Evolutionary conservation across 1,140 invertebrate genomes (phyloP).

Genomic region (Oedothorax gibbosus): DNA sequence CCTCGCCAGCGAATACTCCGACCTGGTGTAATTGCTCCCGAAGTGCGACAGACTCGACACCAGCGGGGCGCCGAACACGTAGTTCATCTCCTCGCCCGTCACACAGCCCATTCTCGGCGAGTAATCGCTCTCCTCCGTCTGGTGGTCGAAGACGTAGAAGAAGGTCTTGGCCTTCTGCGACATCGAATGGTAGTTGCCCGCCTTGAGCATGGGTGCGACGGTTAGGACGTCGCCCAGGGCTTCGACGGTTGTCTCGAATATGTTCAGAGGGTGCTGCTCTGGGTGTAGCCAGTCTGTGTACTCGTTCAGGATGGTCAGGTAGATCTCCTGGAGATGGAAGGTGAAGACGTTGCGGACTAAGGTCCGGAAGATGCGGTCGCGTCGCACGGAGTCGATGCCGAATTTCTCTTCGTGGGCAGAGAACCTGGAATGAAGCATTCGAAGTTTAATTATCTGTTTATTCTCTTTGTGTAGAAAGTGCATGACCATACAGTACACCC

Average conservation of each 20-base stretch:
- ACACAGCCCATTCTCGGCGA: slow-evolving; percentile 87
- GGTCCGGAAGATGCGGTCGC: slow-evolving; percentile 91
- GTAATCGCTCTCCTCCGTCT: slow-evolving; percentile 90
- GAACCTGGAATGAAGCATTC: slow-evolving; percentile 69
- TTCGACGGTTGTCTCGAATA: slow-evolving; percentile 90
- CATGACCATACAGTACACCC: too few relatives aligned
- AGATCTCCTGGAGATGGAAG: slow-evolving; percentile 79
- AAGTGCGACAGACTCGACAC: slow-evolving; percentile 85
- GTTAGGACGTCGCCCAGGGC: slow-evolving; percentile 93
- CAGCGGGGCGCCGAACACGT: slow-evolving; percentile 86
- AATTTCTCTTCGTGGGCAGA: slow-evolving; percentile 88
- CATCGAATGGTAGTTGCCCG: slow-evolving; percentile 91
- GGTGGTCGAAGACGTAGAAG: slow-evolving; percentile 94
- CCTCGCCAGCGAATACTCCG: slow-evolving; percentile 89
- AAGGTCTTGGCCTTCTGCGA: slow-evolving; percentile 76
- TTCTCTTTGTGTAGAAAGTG: too few relatives aligned
- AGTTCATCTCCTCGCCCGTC: slow-evolving; percentile 92
- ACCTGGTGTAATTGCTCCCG: slow-evolving; percentile 87
- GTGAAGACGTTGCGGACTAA: slow-evolving; percentile 79
- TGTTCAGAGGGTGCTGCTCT: slow-evolving; percentile 90
- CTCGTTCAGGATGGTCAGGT: slow-evolving; percentile 96
- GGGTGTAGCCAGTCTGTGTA: slow-evolving; percentile 97
- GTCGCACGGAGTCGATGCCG: slow-evolving; percentile 89
- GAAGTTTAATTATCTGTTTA: background rate
- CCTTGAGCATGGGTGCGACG: slow-evolving; percentile 91